These are phyloP conservation scores for Notoglanidium macrostoma DNA, from an alignment of 2,797 vertebrate species.

Conservation along the genomic window DNA sequence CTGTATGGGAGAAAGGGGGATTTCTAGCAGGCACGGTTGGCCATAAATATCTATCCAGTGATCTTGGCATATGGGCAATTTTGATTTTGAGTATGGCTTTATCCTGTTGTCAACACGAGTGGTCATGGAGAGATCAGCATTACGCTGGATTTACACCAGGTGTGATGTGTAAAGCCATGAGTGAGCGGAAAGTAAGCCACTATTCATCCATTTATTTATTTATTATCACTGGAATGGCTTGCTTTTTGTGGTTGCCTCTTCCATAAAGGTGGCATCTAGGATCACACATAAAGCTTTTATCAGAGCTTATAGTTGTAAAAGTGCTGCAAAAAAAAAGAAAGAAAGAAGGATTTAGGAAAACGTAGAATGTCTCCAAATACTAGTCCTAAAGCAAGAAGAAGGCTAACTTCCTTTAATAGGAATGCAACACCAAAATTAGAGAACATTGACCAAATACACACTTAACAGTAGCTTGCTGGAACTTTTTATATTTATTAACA, in stretches of 20 bases:
- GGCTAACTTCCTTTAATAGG: neutral
- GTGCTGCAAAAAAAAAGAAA: neutral
- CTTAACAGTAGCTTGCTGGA: neutral
- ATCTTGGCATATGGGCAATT: conserved; percentile 21
- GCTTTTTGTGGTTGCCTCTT: neutral
- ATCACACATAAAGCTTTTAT: neutral
- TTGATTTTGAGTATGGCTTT: neutral
- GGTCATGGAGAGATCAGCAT: neutral
- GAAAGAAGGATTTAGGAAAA: neutral
- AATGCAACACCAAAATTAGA: neutral
- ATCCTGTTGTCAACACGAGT: neutral
- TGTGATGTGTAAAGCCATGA: neutral
- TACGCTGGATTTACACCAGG: neutral
- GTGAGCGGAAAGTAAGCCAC: neutral
- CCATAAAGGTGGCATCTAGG: neutral
- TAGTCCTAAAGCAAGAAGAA: neutral
- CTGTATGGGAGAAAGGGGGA: conserved; percentile 20
- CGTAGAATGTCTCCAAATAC: neutral
- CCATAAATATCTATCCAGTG: conserved; percentile 26
- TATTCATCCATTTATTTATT: neutral
- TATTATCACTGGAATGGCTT: neutral
- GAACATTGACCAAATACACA: neutral
- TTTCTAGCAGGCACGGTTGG: conserved; percentile 30
- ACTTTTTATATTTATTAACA: neutral
- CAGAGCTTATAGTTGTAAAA: neutral